Conservation (phyloP, 2,113 vertebrate genomes). For the Hippocampus zosterae region DNA sequence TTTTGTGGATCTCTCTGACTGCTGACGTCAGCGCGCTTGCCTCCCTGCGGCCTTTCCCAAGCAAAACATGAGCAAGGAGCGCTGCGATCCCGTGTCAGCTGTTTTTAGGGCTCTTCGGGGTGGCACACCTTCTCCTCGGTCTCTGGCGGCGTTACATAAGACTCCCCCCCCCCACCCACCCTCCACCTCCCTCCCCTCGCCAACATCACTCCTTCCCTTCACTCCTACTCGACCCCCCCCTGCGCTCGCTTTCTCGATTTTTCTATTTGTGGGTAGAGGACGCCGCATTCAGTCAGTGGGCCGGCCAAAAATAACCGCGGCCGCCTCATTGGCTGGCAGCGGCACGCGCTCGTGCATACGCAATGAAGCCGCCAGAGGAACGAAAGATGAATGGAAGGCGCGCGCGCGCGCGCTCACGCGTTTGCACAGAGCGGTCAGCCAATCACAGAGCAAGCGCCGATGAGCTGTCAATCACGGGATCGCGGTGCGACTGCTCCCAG, state of each 20-base stretch:
- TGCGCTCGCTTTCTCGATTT: neutral
- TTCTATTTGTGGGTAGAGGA: constrained; percentile 34
- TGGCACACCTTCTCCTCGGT: neutral
- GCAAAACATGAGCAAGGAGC: too few species aligned
- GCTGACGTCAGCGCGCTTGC: constrained; percentile 5
- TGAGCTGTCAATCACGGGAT: too few species aligned
- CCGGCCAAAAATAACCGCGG: constrained; percentile 44
- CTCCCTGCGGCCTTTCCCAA: neutral
- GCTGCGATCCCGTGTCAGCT: too few species aligned
- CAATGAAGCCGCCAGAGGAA: constrained; percentile 11
- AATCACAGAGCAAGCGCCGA: neutral
- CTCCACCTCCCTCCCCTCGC: too few species aligned
- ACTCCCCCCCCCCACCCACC: too few species aligned
- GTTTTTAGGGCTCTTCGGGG: too few species aligned
- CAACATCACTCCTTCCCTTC: too few species aligned
- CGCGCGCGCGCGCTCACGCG: neutral
- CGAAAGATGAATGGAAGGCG: constrained; percentile 30
- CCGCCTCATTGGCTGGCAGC: constrained; percentile 27
- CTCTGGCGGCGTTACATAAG: neutral
- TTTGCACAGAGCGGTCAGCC: neutral
- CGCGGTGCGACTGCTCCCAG: neutral
- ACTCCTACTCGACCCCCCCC: neutral
- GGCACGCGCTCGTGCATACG: constrained; percentile 15
- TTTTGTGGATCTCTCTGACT: constrained; percentile 6
- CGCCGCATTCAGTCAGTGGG: constrained; percentile 48